phyloP scores from a whole-genome alignment of 1,140 invertebrate genomes.

The Ooceraea biroi region DNA sequence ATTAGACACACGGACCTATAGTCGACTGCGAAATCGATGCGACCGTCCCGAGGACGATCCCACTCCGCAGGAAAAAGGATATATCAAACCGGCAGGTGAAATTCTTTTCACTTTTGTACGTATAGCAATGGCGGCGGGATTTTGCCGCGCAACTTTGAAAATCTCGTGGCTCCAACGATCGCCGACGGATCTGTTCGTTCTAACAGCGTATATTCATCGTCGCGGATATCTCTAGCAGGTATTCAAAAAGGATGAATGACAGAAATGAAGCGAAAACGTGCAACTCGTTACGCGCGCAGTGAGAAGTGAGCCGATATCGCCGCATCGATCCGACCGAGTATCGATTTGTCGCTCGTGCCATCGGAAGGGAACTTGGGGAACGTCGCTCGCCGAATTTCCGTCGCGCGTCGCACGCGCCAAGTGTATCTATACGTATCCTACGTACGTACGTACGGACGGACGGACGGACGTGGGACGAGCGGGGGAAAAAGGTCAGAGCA shows the following conservation, averaged over 20 bases:
- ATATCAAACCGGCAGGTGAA: neutral
- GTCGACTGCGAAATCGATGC: slow-evolving; percentile 24
- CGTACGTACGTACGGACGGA: neutral
- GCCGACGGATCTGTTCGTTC: neutral
- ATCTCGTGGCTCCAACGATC: neutral
- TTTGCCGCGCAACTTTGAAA: slow-evolving; percentile 36
- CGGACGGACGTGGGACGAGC: slow-evolving; percentile 44
- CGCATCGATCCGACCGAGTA: slow-evolving; percentile 11
- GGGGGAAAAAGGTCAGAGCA: slow-evolving; percentile 70
- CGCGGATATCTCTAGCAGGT: no score
- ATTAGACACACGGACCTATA: neutral
- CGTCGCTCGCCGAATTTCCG: slow-evolving; percentile 17
- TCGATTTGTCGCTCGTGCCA: slow-evolving; percentile 6
- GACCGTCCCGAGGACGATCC: slow-evolving; percentile 8
- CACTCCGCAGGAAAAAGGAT: neutral
- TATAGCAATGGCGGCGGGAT: neutral
- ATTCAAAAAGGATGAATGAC: no score
- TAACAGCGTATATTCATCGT: no score
- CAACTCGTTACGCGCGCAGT: neutral
- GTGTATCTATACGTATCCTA: neutral
- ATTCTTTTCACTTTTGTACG: slow-evolving; percentile 27
- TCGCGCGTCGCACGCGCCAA: neutral
- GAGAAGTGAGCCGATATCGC: neutral
- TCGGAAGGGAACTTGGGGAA: slow-evolving; percentile 1
- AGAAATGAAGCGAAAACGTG: neutral